These are phyloP conservation scores for Caenorhabditis panamensis DNA, from an alignment of 2,888 invertebrate genomes.

Conservation along the genomic window DNA sequence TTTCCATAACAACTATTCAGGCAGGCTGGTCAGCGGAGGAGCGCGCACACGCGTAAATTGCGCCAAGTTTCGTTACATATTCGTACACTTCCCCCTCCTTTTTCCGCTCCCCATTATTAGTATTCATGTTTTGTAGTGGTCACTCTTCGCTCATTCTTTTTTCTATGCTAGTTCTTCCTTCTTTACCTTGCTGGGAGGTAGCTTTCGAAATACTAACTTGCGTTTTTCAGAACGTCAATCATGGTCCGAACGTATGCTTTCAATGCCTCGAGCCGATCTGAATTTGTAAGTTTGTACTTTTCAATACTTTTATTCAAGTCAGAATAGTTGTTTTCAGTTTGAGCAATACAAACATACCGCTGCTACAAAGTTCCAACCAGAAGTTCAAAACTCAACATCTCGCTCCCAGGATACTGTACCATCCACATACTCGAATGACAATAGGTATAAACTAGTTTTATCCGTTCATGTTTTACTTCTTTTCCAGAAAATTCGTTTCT, in stretches of 20 bases:
- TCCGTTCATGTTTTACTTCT: background rate
- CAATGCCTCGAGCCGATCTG: conserved; percentile 60
- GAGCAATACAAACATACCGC: conserved; percentile 56
- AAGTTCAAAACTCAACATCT: background rate
- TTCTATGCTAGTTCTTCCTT: conserved; percentile 9
- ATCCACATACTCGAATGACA: conserved; percentile 25
- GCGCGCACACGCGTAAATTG: conserved; percentile 36
- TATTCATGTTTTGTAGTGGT: conserved; percentile 57
- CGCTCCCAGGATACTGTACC: conserved; percentile 28
- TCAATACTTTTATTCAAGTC: background rate
- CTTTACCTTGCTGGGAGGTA: background rate
- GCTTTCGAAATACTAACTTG: conserved; percentile 5
- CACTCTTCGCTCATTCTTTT: conserved; percentile 40
- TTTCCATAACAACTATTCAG: conserved; percentile 62
- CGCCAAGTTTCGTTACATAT: conserved; percentile 55
- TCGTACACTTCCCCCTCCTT: conserved; percentile 47
- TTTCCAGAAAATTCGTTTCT: conserved; percentile 19
- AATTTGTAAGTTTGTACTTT: conserved; percentile 27
- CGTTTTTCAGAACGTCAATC: background rate
- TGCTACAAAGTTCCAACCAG: conserved; percentile 11
- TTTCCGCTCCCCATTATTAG: conserved; percentile 28
- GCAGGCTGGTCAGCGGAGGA: conserved; percentile 8
- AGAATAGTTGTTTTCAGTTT: conserved; percentile 30
- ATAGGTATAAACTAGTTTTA: too few species aligned
- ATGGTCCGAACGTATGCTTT: conserved; percentile 68